Percentiles rank a stretch among this genome's conserved stretches.
These are phyloP conservation scores for Uloborus plumipes DNA, from an alignment of 2,888 invertebrate species.

Conservation along the genomic window DNA sequence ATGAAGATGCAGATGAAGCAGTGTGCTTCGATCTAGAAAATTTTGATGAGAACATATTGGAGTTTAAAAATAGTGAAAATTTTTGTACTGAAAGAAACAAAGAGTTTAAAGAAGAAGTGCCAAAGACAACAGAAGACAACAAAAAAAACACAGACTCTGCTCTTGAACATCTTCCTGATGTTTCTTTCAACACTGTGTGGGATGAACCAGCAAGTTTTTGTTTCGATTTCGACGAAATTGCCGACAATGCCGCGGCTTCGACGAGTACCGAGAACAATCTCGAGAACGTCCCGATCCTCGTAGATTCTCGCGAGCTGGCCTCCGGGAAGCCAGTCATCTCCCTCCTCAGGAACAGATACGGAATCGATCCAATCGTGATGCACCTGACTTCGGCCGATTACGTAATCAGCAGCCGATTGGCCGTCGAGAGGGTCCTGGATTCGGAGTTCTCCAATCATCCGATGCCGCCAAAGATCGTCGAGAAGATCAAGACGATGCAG, in stretches of 20 bases:
- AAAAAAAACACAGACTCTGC: no score
- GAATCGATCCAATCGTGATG: constrained; percentile 38
- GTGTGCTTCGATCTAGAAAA: no score
- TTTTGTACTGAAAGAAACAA: no score
- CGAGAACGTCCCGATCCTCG: constrained; percentile 17
- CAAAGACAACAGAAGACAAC: no score
- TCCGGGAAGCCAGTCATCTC: constrained; percentile 50
- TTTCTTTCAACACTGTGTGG: constrained; percentile 45
- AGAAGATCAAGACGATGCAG: constrained; percentile 41
- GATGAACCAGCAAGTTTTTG: constrained; percentile 9
- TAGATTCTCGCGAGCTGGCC: constrained; percentile 49
- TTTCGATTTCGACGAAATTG: background rate
- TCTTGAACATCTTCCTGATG: background rate
- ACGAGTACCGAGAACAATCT: background rate
- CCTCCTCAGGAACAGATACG: constrained; percentile 22
- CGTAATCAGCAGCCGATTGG: constrained; percentile 47
- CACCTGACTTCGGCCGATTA: constrained; percentile 51
- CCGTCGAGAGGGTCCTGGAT: constrained; percentile 40
- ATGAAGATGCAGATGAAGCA: no score
- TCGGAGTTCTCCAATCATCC: constrained; percentile 25
- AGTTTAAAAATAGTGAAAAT: no score
- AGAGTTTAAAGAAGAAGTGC: no score
- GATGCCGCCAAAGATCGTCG: constrained; percentile 32
- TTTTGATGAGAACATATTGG: no score
- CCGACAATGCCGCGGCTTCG: background rate